These are phyloP conservation scores for Dermatemys mawii DNA, from an alignment of 2,113 vertebrate species.

Conservation along the genomic window DNA sequence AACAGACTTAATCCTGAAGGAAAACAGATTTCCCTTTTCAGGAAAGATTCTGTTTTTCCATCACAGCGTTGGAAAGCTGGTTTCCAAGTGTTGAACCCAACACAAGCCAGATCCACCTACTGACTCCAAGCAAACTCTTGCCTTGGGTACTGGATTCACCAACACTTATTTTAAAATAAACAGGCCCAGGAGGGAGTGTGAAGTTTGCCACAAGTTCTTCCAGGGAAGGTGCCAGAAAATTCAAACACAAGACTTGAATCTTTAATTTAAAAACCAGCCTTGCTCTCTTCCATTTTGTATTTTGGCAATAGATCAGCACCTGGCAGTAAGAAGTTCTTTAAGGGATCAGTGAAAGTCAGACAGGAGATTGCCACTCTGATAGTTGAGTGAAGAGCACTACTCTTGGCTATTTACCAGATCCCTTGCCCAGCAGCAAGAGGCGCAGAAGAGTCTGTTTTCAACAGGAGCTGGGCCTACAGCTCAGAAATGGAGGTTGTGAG, in stretches of 20 bases:
- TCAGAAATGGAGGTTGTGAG: neutral
- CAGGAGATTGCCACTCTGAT: fast-evolving
- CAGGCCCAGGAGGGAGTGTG: neutral
- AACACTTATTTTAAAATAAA: neutral
- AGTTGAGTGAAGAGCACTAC: fast-evolving
- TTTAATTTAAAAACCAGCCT: neutral
- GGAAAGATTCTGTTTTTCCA: neutral
- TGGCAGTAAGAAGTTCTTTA: neutral
- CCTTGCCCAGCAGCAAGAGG: neutral
- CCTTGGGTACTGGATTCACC: neutral
- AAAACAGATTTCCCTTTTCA: neutral
- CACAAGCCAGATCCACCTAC: neutral
- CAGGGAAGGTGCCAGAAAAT: neutral
- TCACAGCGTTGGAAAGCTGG: neutral
- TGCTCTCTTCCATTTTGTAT: neutral
- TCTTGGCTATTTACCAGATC: neutral
- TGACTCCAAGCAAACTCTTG: neutral
- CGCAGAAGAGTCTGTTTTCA: neutral
- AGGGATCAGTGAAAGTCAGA: fast-evolving
- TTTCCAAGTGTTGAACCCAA: neutral
- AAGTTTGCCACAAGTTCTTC: neutral
- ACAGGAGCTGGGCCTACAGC: neutral
- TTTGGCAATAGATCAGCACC: neutral
- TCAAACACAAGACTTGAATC: slow-evolving; percentile 11
- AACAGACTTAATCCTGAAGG: neutral